Base-by-base conservation (phyloP, 2,113 vertebrate species). In the Cheirogaleus medius region DNA sequence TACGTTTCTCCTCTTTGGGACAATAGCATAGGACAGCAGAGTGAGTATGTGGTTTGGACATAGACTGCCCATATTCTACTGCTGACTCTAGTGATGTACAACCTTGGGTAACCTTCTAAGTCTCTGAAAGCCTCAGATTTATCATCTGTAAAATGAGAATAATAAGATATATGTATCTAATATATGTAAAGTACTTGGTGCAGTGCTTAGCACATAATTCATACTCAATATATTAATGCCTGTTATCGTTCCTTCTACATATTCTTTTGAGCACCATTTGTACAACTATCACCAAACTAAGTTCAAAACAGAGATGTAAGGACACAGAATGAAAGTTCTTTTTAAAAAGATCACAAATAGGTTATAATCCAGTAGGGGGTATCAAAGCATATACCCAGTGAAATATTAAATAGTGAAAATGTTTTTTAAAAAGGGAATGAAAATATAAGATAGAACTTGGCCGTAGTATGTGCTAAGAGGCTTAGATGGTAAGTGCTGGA, bases 51-150 rank as follows among this genome's bases (percentile, higher is more conserved):
- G 6, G 15, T 60, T 63, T 32, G 5, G 20, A 37, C 25, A 83
- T 20, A 71, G 37, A 6, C 9, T 39, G 1, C 14, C 71, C 87
- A 14, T 14, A 12, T 32, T 69, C 47, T 2, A 27, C 32, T 81
- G 47, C 1, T 44, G 34, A 37, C 9, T 20, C 39, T 37, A 3
- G 0, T 4, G 9, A 9, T 11, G 9, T 13, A 21, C 8, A 54
- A 25, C 56, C 8, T 66, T 37, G 6, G 39, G 39, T 27, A 54
- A 77, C 32, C 49, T 47, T 54, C 42, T 71, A 8, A 27, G 23
- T 87, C 37, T 74, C 47, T 29, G 58, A 52, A 90, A 78, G 23
- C 6, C 34, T 94, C 37, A 69, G 21, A 14, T 69, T 90, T 32
- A 42, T 21, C 23, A 29, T 83, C 73, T 87, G 3, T 44, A 37